A percentile compares a stretch with the other conserved stretches of the same genome.
phyloP scores from a whole-genome alignment of 2,113 vertebrate species.

The Antechinus stuartii region DNA sequence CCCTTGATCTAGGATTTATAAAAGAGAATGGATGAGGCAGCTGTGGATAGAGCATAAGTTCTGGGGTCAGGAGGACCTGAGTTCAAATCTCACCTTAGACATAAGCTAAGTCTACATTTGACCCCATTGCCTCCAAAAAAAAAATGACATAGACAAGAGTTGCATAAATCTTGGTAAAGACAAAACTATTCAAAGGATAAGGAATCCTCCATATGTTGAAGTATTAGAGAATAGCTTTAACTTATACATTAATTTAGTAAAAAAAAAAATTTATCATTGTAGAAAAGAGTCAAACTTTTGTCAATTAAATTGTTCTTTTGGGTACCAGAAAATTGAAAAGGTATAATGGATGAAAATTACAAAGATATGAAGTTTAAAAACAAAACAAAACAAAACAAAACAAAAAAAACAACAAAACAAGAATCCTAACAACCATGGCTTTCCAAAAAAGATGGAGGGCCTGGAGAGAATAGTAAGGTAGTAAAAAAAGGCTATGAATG shows the following conservation, averaged over 20 bases:
- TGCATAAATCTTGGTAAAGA: too few species aligned
- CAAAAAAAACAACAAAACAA: not conserved
- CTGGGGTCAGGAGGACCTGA: too few species aligned
- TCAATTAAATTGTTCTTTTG: not conserved
- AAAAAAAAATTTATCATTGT: not conserved
- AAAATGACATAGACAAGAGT: not conserved
- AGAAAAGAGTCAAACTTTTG: not conserved
- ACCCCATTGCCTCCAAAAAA: not conserved
- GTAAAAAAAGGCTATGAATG: not conserved
- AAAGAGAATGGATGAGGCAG: not conserved
- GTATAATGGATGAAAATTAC: not conserved
- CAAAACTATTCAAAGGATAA: not conserved
- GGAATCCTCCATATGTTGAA: not conserved
- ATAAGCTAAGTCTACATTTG: too few species aligned
- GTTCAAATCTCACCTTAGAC: too few species aligned
- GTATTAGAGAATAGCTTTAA: not conserved
- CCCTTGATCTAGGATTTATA: not conserved
- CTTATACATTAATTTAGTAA: not conserved
- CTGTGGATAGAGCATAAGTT: too few species aligned
- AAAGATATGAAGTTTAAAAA: not conserved
- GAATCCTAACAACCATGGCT: not conserved
- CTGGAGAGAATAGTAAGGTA: not conserved
- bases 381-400: not conserved
- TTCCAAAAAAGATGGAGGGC: not conserved
- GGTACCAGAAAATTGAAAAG: not conserved